Evolutionary conservation across 2,888 invertebrate species (phyloP).

Genomic region (Kryphioiulus occultus): DNA sequence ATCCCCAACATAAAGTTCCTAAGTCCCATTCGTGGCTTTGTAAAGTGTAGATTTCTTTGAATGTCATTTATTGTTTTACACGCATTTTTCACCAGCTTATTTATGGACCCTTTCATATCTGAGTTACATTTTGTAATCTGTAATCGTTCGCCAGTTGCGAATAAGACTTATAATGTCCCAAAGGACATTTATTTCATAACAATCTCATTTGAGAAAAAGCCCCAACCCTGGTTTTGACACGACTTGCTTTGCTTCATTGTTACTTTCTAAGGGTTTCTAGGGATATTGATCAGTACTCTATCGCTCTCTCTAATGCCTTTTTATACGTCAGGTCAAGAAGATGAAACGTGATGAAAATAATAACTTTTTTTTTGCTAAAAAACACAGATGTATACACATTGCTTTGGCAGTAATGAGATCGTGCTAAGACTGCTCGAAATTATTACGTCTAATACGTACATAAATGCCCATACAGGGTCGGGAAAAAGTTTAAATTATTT

Average conservation of each 20-base stretch:
- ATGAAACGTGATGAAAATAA: neutral
- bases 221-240: neutral
- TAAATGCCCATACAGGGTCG: too few relatives aligned
- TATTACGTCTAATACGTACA: neutral
- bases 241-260: neutral
- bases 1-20: too few relatives aligned
- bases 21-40: too few relatives aligned
- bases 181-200: neutral
- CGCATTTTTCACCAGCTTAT: neutral
- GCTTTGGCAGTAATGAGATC: neutral
- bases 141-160: neutral
- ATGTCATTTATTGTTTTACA: neutral
- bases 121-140: neutral
- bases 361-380: neutral
- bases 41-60: neutral
- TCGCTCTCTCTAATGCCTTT: neutral
- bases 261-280: too few relatives aligned
- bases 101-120: neutral
- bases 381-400: neutral
- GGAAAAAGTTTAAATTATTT: too few relatives aligned
- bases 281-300: neutral
- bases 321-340: neutral
- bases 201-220: neutral
- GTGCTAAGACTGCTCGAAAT: neutral
- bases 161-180: neutral